These are phyloP conservation scores for Punctoribates punctum DNA, from an alignment of 2,888 invertebrate genomes.

Conservation along the genomic window DNA sequence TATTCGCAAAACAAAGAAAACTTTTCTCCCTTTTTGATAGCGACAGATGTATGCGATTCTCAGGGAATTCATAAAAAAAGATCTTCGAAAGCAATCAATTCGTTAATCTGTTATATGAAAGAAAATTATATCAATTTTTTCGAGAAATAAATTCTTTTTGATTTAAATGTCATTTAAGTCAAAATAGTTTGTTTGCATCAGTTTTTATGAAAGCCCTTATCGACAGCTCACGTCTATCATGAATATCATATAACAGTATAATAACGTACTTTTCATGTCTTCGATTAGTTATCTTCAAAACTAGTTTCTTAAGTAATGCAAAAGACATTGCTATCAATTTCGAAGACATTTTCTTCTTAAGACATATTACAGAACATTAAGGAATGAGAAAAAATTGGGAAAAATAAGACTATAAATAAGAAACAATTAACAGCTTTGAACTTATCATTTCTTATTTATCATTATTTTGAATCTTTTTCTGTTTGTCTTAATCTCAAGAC, in stretches of 20 bases:
- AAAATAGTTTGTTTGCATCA: neutral
- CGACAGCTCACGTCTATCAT: constrained; percentile 10
- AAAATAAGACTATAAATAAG: neutral
- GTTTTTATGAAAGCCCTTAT: neutral
- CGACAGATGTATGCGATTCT: constrained; percentile 14
- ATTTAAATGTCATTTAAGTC: neutral
- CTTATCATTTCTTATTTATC: neutral
- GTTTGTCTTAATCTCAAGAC: neutral
- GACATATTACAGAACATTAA: neutral
- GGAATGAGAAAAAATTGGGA: neutral
- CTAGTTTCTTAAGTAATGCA: neutral
- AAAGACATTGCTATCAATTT: neutral
- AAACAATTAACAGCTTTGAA: neutral
- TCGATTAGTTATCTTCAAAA: neutral
- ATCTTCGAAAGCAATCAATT: neutral
- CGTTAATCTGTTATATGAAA: neutral
- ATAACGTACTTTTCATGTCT: constrained; percentile 29
- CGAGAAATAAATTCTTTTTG: neutral
- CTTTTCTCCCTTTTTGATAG: neutral
- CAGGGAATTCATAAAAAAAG: neutral
- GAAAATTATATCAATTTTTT: neutral
- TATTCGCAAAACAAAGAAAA: neutral
- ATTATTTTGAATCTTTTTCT: neutral
- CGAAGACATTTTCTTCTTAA: neutral
- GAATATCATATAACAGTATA: constrained; percentile 1